Percentiles rank a stretch among this genome's conserved stretches.
These are phyloP conservation scores for Diplodus sargus DNA, from an alignment of 2,797 vertebrate species.

Conservation along the genomic window DNA sequence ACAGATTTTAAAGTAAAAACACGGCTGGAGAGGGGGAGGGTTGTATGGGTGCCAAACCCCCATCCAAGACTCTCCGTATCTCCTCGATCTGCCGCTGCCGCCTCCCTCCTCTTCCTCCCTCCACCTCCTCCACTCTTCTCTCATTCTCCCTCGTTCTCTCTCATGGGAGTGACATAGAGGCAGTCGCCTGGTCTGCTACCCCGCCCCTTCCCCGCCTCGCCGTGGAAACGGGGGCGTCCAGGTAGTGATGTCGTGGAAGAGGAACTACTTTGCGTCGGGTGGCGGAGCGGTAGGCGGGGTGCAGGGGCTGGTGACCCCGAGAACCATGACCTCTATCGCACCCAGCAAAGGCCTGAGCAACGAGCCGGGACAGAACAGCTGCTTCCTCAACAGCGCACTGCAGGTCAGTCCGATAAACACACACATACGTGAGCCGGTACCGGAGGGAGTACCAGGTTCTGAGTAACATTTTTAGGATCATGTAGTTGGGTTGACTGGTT, in stretches of 20 bases:
- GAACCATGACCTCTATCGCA: conserved; percentile 94
- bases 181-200: conserved; percentile 59
- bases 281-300: conserved; percentile 85
- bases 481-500: not conserved
- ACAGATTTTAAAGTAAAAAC: conserved; percentile 63
- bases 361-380: conserved; percentile 98
- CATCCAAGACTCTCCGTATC: conserved; percentile 51
- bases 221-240: conserved; percentile 65
- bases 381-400: conserved; percentile 97
- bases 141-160: conserved; percentile 71
- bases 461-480: conserved; percentile 2
- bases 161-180: conserved; percentile 83
- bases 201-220: conserved; percentile 60
- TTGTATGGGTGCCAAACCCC: conserved; percentile 78
- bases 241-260: conserved; percentile 95
- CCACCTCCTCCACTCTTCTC: conserved; percentile 30
- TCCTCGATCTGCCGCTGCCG: conserved; percentile 38
- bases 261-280: conserved; percentile 96
- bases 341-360: conserved; percentile 98
- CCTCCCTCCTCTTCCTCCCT: conserved; percentile 46
- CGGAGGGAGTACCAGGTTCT: not conserved
- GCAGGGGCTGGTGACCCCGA: conserved; percentile 93
- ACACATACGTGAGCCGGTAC: conserved; percentile 19
- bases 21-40: conserved; percentile 59
- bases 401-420: conserved; percentile 85